Conservation (phyloP, 2,888 invertebrate species). For the Mimachlamys varia region DNA sequence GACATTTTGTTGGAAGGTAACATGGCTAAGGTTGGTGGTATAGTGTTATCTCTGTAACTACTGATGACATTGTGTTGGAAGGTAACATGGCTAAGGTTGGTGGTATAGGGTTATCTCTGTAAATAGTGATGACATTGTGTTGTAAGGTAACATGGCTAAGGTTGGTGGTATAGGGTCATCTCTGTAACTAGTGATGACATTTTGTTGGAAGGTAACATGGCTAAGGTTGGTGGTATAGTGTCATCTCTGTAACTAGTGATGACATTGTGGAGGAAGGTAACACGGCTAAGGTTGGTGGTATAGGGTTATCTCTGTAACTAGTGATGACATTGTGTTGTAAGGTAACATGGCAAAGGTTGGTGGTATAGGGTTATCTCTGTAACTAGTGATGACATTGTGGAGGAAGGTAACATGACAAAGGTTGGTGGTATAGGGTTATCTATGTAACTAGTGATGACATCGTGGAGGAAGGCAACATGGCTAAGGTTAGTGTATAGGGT, state of each 20-base stretch:
- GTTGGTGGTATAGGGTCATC: constrained; percentile 59
- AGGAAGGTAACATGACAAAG: constrained; percentile 74
- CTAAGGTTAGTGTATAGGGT: constrained; percentile 72
- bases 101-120: not conserved
- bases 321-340: constrained; percentile 70
- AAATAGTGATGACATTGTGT: constrained; percentile 68
- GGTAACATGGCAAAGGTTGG: constrained; percentile 77
- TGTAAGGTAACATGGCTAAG: constrained; percentile 74
- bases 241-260: constrained; percentile 41
- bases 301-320: not conserved
- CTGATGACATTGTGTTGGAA: constrained; percentile 68
- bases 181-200: constrained; percentile 57
- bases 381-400: constrained; percentile 68
- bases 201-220: constrained; percentile 72
- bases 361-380: not conserved
- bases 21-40: constrained; percentile 72
- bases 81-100: constrained; percentile 77
- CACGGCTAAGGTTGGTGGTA: constrained; percentile 72
- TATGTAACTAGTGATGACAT: constrained; percentile 57
- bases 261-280: constrained; percentile 75
- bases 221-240: constrained; percentile 72
- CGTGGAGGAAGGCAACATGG: constrained; percentile 73
- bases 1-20: constrained; percentile 75
- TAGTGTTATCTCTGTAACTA: not conserved
- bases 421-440: constrained; percentile 58